These are phyloP conservation scores for Cyrtorhinus lividipennis DNA, from an alignment of 1,140 invertebrate genomes.

Conservation along the genomic window DNA sequence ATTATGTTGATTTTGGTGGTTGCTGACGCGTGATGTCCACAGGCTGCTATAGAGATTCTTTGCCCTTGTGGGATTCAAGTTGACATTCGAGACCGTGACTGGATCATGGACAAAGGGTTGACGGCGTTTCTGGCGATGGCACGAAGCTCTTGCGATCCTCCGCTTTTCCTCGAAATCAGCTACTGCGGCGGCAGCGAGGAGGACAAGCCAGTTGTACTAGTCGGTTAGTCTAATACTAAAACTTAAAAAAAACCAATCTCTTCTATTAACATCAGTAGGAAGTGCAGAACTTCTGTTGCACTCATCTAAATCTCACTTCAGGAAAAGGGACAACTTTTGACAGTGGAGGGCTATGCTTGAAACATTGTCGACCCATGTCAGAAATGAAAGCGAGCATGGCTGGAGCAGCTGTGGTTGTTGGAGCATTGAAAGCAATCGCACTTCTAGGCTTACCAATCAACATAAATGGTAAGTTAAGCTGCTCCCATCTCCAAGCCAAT, in stretches of 20 bases:
- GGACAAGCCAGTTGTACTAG: constrained; percentile 29
- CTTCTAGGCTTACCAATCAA: constrained; percentile 56
- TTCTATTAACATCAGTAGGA: no score
- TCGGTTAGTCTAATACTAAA: constrained; percentile 25
- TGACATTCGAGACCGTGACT: constrained; percentile 32
- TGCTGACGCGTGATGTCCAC: not conserved
- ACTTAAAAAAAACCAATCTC: not conserved
- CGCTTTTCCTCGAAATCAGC: constrained; percentile 37
- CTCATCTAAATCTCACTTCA: no score
- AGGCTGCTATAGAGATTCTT: constrained; percentile 26
- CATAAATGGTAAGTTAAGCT: constrained; percentile 41
- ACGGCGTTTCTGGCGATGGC: constrained; percentile 38
- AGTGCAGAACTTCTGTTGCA: no score
- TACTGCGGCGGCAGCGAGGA: constrained; percentile 27
- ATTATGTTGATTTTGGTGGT: constrained; percentile 30
- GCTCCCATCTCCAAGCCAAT: no score
- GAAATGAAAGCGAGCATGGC: constrained; percentile 82
- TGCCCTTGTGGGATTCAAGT: constrained; percentile 27
- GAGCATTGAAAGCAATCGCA: constrained; percentile 51
- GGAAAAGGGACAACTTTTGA: constrained; percentile 82
- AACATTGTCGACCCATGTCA: constrained; percentile 54
- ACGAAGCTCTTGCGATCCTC: constrained; percentile 37
- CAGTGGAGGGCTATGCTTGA: constrained; percentile 72
- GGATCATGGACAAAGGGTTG: constrained; percentile 39
- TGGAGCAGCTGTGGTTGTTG: constrained; percentile 64